Evolutionary conservation across 2,888 invertebrate species (phyloP).

Genomic region (Dyspetes luteomarginatus): DNA sequence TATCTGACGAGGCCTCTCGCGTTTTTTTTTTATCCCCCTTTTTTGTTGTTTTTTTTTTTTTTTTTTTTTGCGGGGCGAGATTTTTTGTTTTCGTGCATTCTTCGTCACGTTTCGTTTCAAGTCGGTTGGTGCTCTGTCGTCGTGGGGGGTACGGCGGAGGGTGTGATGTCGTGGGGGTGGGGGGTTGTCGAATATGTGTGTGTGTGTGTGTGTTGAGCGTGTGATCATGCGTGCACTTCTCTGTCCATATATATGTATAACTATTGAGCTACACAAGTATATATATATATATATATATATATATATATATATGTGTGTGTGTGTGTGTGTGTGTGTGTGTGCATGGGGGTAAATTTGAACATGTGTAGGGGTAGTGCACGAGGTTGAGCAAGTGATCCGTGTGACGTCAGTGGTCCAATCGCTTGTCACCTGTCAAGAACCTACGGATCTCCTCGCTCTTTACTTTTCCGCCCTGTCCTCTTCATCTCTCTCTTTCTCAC

Average conservation of each 20-base stretch:
- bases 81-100: slow-evolving; percentile 10
- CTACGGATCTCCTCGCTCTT: slow-evolving; percentile 72
- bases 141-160: slow-evolving; percentile 36
- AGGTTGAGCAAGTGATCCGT: slow-evolving; percentile 76
- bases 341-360: slow-evolving; percentile 61
- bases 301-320: slow-evolving; percentile 8
- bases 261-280: background rate
- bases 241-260: slow-evolving; percentile 21
- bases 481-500: slow-evolving; percentile 26
- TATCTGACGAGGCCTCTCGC: slow-evolving; percentile 38
- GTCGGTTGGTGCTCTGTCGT: slow-evolving; percentile 38
- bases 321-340: slow-evolving; percentile 42
- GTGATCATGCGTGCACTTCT: slow-evolving; percentile 65
- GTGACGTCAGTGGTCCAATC: slow-evolving; percentile 82
- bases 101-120: slow-evolving; percentile 29
- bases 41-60: slow-evolving; percentile 16
- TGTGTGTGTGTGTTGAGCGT: slow-evolving; percentile 44
- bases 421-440: slow-evolving; percentile 80
- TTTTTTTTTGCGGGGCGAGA: slow-evolving; percentile 44
- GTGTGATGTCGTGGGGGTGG: slow-evolving; percentile 34
- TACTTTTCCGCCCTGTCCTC: slow-evolving; percentile 63
- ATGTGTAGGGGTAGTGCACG: slow-evolving; percentile 66
- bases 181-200: slow-evolving; percentile 23
- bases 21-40: background rate
- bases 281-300: background rate